Percentiles rank a stretch among this genome's conserved stretches.
Conservation (phyloP, 2,888 invertebrate species). For the Coecobrya sp. region DNA sequence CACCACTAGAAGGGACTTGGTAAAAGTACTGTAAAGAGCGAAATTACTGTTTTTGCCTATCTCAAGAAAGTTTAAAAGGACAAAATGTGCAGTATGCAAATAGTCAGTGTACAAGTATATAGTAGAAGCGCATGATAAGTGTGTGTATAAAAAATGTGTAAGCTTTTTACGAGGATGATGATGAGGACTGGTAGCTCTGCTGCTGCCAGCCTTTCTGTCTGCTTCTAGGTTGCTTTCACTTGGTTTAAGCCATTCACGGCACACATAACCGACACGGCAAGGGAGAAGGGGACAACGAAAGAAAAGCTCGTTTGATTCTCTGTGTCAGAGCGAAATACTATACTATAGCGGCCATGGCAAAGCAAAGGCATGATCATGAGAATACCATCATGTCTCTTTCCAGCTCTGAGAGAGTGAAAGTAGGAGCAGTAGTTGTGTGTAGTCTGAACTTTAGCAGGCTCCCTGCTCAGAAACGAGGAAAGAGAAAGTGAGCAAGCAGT, state of each 20-base stretch:
- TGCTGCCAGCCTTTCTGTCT: conserved; percentile 62
- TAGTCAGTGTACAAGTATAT: background rate
- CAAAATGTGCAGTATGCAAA: background rate
- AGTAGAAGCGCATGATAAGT: conserved; percentile 45
- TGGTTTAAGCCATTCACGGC: conserved; percentile 45
- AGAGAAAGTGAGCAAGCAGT: conserved; percentile 29
- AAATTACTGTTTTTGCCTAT: conserved; percentile 24
- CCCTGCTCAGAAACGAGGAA: background rate
- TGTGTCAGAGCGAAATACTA: conserved; percentile 13
- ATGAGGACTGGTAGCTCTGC: conserved; percentile 64
- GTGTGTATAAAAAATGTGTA: conserved; percentile 25
- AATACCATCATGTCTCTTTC: conserved; percentile 45
- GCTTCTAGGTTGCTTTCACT: conserved; percentile 59
- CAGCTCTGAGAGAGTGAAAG: conserved; percentile 46
- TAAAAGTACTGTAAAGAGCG: conserved; percentile 15
- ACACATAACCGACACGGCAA: background rate
- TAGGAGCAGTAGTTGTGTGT: conserved; percentile 13
- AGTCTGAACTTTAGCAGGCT: background rate
- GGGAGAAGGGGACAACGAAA: conserved; percentile 5
- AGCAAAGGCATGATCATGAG: conserved; percentile 38
- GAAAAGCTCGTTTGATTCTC: background rate
- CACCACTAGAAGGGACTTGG: conserved; percentile 8
- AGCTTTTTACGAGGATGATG: conserved; percentile 54
- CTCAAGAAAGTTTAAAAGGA: background rate
- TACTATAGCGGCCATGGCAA: background rate